Conservation (phyloP, 1,140 invertebrate genomes). For the Bombus consobrinus region DNA sequence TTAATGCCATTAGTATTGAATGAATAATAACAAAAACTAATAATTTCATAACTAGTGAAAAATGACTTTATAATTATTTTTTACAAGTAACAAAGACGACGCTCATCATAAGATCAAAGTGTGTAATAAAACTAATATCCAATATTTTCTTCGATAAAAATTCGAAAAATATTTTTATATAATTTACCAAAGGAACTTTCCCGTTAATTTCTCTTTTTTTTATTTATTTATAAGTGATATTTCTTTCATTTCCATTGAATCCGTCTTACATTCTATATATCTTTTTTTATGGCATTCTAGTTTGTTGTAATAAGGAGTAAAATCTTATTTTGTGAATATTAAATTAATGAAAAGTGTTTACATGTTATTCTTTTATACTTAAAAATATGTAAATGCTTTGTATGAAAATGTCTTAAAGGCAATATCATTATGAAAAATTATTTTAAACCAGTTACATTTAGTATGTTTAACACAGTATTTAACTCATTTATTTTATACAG, state of each 20-base stretch:
- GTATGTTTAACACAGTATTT: not conserved
- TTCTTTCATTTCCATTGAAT: conserved; percentile 15
- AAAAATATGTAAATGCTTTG: conserved; percentile 32
- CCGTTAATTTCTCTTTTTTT: not conserved
- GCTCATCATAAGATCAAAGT: conserved; percentile 3
- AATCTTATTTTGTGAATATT: conserved; percentile 27
- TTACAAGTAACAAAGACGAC: not conserved
- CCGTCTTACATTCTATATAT: not conserved
- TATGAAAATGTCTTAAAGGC: not conserved
- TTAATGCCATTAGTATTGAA: not conserved
- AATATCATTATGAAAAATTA: no score
- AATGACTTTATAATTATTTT: not conserved
- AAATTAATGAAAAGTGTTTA: conserved; percentile 21
- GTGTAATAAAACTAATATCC: not conserved
- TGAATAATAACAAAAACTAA: not conserved
- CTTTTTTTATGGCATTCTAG: not conserved
- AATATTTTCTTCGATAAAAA: not conserved
- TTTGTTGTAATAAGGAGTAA: not conserved
- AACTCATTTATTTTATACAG: not conserved
- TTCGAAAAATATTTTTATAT: conserved; percentile 4
- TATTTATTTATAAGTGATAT: not conserved
- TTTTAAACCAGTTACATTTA: not conserved
- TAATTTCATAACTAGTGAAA: conserved; percentile 13
- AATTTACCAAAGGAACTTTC: not conserved
- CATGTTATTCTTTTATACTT: not conserved